Base-by-base conservation (phyloP, 1,140 invertebrate species). In the Brachionus koreanus region DNA sequence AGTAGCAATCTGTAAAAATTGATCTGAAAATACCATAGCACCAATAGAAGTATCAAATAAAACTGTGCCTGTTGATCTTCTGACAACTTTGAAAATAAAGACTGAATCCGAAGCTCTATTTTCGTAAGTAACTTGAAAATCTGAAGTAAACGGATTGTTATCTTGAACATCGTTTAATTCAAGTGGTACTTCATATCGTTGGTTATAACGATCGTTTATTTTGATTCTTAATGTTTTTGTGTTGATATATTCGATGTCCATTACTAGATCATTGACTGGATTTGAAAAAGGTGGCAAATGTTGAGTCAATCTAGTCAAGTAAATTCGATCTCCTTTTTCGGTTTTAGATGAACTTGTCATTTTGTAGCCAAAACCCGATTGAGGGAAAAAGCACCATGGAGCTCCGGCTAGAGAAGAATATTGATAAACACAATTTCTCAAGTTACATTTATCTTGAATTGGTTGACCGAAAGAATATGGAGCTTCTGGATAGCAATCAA, bases 1-100 rank as follows among this genome's bases (percentile, higher is more conserved):
- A 84, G 85, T 35, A 61, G 35, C 76, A 46, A 83, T 75, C 52
- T 83, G 81, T 46, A 83, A 37, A 49, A 83, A 83, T 79, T 83
- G 83, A 57, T 83, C 72, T 12, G 13, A 49, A 65, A 83, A 83
- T 23, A 83, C 75, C 46, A 83, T 52, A 37, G 39, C 83, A 35
- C 82, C 82, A 16, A 67, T 75, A n/a, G 83, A 83, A 37, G 83
- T 83, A 13, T 83, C 83, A 13, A 83, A 83, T 25, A 83, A 25
- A 43, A 75, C 42, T 10, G 39, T n/a, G 2, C 37, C 35, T 25
- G 43, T 74, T 25, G 46, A 52, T 43, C 67, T 82, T 37, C 63
- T 16, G 6, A 82, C 23, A 33, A 67, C 33, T 72, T 82, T 82
- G 16, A 82, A 82, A n/a, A 39, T 13, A 72, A 82, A 82, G 7